Conservation (phyloP, 2,113 vertebrate genomes). For the Meleagris gallopavo region DNA sequence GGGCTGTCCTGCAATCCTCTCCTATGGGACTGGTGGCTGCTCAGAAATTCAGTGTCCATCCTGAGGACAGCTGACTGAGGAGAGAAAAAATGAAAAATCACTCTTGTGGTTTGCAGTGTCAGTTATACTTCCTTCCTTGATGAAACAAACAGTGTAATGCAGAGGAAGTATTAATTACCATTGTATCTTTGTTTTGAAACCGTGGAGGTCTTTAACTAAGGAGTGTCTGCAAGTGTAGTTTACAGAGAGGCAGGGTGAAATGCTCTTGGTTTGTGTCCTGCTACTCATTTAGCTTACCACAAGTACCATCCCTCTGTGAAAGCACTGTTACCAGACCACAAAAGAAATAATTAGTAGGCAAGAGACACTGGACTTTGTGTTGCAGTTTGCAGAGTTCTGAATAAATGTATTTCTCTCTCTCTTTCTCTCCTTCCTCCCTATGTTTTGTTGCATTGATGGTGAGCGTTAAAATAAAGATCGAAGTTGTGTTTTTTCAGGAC, state of each 20-base stretch:
- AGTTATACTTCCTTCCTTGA: constrained; percentile 8
- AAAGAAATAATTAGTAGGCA: constrained; percentile 35
- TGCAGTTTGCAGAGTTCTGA: neutral
- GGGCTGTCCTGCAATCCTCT: neutral
- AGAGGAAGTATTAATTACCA: neutral
- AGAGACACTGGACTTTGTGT: neutral
- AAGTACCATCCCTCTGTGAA: neutral
- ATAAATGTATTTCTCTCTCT: neutral
- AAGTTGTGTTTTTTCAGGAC: neutral
- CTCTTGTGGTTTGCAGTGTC: neutral
- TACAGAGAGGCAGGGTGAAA: neutral
- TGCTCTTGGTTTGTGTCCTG: neutral
- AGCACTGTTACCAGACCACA: constrained; percentile 8
- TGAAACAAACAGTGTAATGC: neutral
- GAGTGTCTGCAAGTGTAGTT: neutral
- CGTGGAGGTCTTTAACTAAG: neutral
- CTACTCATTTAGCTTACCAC: neutral
- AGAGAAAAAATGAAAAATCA: neutral
- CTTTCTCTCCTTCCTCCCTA: neutral
- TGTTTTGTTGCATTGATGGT: neutral
- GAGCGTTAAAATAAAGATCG: neutral
- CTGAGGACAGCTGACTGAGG: neutral
- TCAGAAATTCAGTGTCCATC: neutral
- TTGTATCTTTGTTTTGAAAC: constrained; percentile 17
- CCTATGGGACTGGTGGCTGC: neutral